phyloP scores from a whole-genome alignment of 2,888 invertebrate genomes.

The Eristalinus sepulchralis region DNA sequence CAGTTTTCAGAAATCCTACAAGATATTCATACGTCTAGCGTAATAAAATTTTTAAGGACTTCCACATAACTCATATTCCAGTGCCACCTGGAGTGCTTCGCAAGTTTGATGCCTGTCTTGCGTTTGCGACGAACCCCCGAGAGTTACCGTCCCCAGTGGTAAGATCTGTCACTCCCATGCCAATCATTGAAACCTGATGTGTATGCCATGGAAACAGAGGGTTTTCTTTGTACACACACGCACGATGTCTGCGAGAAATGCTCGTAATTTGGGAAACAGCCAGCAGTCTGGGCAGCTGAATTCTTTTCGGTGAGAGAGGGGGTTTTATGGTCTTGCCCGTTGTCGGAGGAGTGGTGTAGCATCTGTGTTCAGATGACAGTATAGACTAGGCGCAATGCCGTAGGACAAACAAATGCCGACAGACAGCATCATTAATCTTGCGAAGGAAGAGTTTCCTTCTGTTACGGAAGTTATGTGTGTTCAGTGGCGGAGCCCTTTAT shows the following conservation, averaged over 20 bases:
- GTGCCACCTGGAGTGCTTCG: constrained; percentile 9
- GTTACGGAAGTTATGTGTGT: not conserved
- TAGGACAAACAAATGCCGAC: not conserved
- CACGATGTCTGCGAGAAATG: not conserved
- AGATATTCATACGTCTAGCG: not conserved
- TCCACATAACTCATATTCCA: not conserved
- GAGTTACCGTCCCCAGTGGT: not conserved
- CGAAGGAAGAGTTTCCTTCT: not conserved
- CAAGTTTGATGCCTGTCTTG: constrained; percentile 3
- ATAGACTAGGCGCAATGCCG: not conserved
- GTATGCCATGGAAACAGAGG: not conserved
- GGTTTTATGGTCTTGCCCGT: not conserved
- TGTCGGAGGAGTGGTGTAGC: not conserved
- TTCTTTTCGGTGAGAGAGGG: not conserved
- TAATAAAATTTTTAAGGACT: not conserved
- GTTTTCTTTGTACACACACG: not conserved
- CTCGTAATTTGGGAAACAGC: not conserved
- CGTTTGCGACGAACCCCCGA: not conserved
- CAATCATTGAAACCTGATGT: not conserved
- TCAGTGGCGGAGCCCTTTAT: not conserved
- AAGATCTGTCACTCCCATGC: not conserved
- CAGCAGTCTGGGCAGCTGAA: not conserved
- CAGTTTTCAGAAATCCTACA: not conserved
- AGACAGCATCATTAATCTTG: not conserved
- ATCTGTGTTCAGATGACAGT: not conserved